phyloP scores from a whole-genome alignment of 2,113 vertebrate species.

The Narcine bancroftii region DNA sequence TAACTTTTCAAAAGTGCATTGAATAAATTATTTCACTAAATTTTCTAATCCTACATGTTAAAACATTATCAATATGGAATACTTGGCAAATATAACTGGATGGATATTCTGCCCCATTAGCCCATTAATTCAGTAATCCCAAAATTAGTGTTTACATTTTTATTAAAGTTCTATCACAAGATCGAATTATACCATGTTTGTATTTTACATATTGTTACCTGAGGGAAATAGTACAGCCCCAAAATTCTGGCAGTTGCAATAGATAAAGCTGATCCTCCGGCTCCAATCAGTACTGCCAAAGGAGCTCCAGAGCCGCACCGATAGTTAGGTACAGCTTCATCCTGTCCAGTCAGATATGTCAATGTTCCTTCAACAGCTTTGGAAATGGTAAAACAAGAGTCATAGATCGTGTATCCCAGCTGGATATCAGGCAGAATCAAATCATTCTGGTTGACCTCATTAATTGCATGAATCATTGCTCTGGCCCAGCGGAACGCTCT shows the following conservation, averaged over 20 bases:
- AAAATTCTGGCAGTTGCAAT: conserved; percentile 70
- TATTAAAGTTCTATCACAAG: background rate
- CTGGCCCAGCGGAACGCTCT: conserved; percentile 69
- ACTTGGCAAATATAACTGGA: background rate
- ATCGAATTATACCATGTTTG: background rate
- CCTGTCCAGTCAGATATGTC: conserved; percentile 68
- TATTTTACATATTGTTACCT: conserved; percentile 50
- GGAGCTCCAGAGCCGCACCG: conserved; percentile 63
- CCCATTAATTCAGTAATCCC: background rate
- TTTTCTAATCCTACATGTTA: background rate
- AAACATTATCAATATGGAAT: background rate
- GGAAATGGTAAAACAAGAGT: conserved; percentile 71
- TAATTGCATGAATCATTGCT: conserved; percentile 71
- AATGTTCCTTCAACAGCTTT: conserved; percentile 70
- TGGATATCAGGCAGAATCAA: conserved; percentile 64
- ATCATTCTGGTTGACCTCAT: conserved; percentile 60
- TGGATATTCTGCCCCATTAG: background rate
- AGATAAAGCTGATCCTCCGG: conserved; percentile 67
- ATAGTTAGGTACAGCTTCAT: conserved; percentile 70
- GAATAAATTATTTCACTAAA: background rate
- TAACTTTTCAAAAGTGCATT: background rate
- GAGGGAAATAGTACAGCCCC: conserved; percentile 70
- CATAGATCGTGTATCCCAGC: conserved; percentile 72
- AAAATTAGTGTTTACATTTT: background rate
- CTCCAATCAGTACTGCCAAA: conserved; percentile 63